phyloP scores from a whole-genome alignment of 2,797 vertebrate species.

The Falco berigora region DNA sequence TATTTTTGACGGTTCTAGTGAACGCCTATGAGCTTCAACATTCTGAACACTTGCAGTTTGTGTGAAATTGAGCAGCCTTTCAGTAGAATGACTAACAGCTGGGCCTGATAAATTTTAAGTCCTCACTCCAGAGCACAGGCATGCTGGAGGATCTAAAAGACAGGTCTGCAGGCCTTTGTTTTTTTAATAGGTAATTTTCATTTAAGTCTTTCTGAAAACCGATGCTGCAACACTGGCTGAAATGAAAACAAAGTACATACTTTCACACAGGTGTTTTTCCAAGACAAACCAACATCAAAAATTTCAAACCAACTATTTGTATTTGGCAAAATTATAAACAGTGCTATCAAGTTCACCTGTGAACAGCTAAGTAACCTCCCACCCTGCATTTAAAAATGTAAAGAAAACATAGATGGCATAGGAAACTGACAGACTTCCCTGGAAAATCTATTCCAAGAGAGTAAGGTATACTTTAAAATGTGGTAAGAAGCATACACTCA shows the following conservation, averaged over 20 bases:
- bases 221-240: background rate
- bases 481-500: background rate
- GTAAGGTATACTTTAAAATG: background rate
- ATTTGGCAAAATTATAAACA: background rate
- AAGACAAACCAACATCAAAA: background rate
- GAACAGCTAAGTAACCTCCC: background rate
- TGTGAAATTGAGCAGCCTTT: background rate
- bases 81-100: background rate
- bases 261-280: accelerated
- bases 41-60: background rate
- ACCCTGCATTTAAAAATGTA: background rate
- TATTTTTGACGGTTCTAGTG: background rate
- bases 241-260: accelerated
- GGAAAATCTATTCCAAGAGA: background rate
- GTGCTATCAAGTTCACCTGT: background rate
- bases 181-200: background rate
- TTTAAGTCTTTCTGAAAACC: background rate
- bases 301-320: background rate
- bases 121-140: background rate
- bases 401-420: background rate
- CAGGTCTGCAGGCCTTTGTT: background rate
- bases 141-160: background rate
- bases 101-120: background rate
- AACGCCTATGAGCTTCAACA: background rate
- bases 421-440: background rate